Percentiles rank a stretch among this genome's conserved stretches.
Conservation (phyloP, 2,113 vertebrate genomes). For the Cyrtonyx montezumae region DNA sequence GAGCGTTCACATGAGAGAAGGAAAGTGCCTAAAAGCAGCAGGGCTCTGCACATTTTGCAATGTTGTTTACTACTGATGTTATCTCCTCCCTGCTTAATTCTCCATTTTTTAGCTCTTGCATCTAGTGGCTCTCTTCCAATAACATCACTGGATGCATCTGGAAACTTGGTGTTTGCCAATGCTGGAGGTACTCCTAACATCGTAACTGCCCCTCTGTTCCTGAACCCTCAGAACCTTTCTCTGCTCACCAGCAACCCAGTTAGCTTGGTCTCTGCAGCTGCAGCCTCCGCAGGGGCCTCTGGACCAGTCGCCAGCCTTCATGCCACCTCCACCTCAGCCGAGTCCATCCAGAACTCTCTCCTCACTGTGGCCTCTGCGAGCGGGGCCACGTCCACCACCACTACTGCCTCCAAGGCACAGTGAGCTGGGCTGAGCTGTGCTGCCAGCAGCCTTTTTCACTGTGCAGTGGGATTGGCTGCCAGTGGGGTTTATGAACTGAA, state of each 20-base stretch:
- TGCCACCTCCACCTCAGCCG: constrained; percentile 82
- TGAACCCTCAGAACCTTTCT: constrained; percentile 98
- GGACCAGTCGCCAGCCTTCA: constrained; percentile 90
- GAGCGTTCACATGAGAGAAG: not conserved
- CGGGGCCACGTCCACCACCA: constrained; percentile 90
- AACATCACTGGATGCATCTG: constrained; percentile 92
- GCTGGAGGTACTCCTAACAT: constrained; percentile 90
- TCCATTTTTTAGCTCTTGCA: constrained; percentile 86
- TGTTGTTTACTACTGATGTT: not conserved
- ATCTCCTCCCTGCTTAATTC: constrained; percentile 39
- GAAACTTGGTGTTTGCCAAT: constrained; percentile 95
- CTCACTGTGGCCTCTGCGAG: constrained; percentile 87
- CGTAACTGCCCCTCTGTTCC: constrained; percentile 95
- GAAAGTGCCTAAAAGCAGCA: not conserved
- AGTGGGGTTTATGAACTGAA: constrained; percentile 57
- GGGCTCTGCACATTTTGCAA: not conserved
- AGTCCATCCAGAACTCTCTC: constrained; percentile 89
- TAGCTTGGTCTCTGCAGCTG: constrained; percentile 92
- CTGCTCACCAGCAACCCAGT: constrained; percentile 98
- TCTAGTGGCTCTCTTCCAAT: constrained; percentile 95
- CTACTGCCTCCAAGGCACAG: constrained; percentile 98
- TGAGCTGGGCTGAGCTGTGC: constrained; percentile 79
- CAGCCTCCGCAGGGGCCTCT: constrained; percentile 82
- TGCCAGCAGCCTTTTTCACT: constrained; percentile 45
- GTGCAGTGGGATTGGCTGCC: constrained; percentile 54